These are phyloP conservation scores for Chironomus tepperi DNA, from an alignment of 1,140 invertebrate genomes.

Conservation along the genomic window DNA sequence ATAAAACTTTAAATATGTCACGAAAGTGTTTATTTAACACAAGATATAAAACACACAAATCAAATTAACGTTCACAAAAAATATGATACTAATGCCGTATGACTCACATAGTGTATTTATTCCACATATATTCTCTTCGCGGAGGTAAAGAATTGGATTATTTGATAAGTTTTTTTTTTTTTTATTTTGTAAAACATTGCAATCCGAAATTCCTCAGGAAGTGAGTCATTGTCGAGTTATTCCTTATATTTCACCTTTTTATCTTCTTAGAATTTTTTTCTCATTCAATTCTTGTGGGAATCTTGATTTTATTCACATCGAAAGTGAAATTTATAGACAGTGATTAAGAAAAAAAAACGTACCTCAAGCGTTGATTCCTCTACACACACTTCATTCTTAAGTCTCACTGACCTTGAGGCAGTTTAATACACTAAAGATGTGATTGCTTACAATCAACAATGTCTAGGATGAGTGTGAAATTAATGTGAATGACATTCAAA, in stretches of 20 bases:
- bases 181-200: not conserved
- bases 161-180: not conserved
- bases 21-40: no score
- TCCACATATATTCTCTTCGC: not conserved
- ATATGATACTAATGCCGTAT: not conserved
- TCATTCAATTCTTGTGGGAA: no score
- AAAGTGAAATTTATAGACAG: no score
- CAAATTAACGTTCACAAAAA: no score
- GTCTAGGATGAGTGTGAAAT: not conserved
- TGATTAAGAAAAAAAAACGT: no score
- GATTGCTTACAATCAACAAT: not conserved
- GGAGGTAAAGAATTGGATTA: constrained; percentile 2
- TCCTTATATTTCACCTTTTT: no score
- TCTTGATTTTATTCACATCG: no score
- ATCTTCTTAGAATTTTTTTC: no score
- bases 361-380: no score
- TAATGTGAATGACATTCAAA: not conserved
- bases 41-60: no score
- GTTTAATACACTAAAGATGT: constrained; percentile 3
- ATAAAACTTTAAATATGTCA: no score
- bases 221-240: not conserved
- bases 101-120: not conserved
- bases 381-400: no score
- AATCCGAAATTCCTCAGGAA: not conserved
- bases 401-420: not conserved